Percentiles rank a stretch among this genome's conserved stretches.
phyloP scores from a whole-genome alignment of 2,888 invertebrate species.

The Apodemia duryi region DNA sequence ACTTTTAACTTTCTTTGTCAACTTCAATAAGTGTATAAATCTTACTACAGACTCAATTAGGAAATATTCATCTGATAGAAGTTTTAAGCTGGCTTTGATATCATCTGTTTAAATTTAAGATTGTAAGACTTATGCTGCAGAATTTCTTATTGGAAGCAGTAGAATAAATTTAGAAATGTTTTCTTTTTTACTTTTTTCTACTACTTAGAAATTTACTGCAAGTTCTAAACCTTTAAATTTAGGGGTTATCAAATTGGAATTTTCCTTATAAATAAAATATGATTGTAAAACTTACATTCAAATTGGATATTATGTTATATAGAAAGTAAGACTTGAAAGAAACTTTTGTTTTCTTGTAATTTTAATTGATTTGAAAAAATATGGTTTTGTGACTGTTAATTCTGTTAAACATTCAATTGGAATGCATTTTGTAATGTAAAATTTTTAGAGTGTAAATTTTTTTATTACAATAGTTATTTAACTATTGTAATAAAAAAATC shows the following conservation, averaged over 20 bases:
- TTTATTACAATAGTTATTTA: too few relatives aligned
- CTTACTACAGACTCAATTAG: not conserved
- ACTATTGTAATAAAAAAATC: too few relatives aligned
- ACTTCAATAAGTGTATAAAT: not conserved
- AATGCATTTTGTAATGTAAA: not conserved
- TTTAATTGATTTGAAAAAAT: not conserved
- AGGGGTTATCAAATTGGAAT: too few relatives aligned
- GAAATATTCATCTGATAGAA: not conserved
- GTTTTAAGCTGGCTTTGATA: not conserved
- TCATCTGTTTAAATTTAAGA: not conserved
- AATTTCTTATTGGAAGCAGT: too few relatives aligned
- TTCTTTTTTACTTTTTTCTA: too few relatives aligned
- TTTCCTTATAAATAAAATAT: too few relatives aligned
- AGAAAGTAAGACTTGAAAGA: not conserved
- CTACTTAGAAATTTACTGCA: too few relatives aligned
- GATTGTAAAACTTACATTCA: not conserved
- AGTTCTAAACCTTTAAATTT: too few relatives aligned
- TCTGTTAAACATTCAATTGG: not conserved
- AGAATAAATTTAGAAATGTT: too few relatives aligned
- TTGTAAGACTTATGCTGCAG: too few relatives aligned
- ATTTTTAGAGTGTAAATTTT: too few relatives aligned
- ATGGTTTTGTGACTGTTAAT: not conserved
- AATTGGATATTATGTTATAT: not conserved
- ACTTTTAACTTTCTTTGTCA: not conserved
- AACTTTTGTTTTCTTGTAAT: not conserved